Conservation (phyloP, 2,113 vertebrate species). For the Synodontis membranacea region DNA sequence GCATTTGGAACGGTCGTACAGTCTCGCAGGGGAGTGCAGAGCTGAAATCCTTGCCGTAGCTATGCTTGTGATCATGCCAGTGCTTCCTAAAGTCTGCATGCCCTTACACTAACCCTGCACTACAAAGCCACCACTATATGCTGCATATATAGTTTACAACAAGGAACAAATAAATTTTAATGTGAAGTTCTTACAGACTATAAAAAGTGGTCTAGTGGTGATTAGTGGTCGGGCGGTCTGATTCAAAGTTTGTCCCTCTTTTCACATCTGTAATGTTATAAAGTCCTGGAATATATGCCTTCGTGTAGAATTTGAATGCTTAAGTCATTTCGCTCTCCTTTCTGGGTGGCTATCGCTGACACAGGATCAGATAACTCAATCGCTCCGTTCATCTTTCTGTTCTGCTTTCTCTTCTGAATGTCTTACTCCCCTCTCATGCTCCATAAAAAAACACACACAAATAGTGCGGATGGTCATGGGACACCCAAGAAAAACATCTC, state of each 20-base stretch:
- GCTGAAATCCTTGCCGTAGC: too few species aligned
- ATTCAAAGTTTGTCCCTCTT: not conserved
- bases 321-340: not conserved
- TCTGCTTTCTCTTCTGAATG: slow-evolving; percentile 38
- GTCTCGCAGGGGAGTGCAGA: not conserved
- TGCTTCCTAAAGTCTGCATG: not conserved
- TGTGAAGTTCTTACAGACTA: slow-evolving; percentile 20
- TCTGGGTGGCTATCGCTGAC: slow-evolving; percentile 47
- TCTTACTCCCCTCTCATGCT: slow-evolving; percentile 5
- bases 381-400: slow-evolving; percentile 36
- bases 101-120: not conserved
- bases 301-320: not conserved
- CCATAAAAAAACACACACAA: slow-evolving; percentile 16
- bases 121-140: not conserved
- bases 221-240: too few species aligned
- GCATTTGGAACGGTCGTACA: not conserved
- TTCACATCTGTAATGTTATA: slow-evolving; percentile 8
- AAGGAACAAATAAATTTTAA: slow-evolving; percentile 20
- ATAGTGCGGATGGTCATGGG: slow-evolving; percentile 20
- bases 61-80: not conserved
- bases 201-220: too few species aligned
- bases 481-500: slow-evolving; percentile 45
- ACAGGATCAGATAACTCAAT: slow-evolving; percentile 34
- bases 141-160: slow-evolving; percentile 20
- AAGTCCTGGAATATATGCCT: not conserved